A percentile compares a stretch with the other conserved stretches of the same genome.
Evolutionary conservation across 2,888 invertebrate genomes (phyloP).

Genomic region (Hemicrepidius hirtus): DNA sequence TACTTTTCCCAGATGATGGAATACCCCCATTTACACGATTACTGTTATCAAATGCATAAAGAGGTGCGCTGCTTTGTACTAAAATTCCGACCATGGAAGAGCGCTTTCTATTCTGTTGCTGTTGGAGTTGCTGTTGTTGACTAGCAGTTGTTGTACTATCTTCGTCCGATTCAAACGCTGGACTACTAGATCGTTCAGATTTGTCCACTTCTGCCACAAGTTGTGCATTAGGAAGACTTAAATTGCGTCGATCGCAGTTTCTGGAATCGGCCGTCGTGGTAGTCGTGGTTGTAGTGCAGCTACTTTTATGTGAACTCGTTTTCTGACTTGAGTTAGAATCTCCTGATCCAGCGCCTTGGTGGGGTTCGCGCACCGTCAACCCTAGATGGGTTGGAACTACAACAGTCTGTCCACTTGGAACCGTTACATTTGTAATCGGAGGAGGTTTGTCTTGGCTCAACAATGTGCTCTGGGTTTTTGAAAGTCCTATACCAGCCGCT

Average conservation of each 20-base stretch:
- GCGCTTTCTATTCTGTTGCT: constrained; percentile 74
- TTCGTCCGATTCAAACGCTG: constrained; percentile 96
- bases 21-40: constrained; percentile 76
- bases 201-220: constrained; percentile 76
- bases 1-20: constrained; percentile 67
- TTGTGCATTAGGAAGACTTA: constrained; percentile 60
- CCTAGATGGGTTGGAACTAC: constrained; percentile 51
- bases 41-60: constrained; percentile 72
- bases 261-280: constrained; percentile 64
- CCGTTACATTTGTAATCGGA: constrained; percentile 71
- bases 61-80: constrained; percentile 78
- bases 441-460: constrained; percentile 84
- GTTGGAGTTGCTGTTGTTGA: constrained; percentile 64
- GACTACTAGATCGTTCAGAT: constrained; percentile 91
- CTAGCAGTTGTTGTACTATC: constrained; percentile 80
- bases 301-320: constrained; percentile 76
- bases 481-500: constrained; percentile 89
- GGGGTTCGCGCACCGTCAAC: constrained; percentile 63
- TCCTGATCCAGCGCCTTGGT: constrained; percentile 69
- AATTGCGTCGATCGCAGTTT: constrained; percentile 60
- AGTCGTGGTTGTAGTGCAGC: constrained; percentile 75
- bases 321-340: constrained; percentile 79
- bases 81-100: constrained; percentile 82
- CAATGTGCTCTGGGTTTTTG: constrained; percentile 83
- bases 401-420: constrained; percentile 70